phyloP scores from a whole-genome alignment of 2,888 invertebrate species.

The Drosophila niveifrons region DNA sequence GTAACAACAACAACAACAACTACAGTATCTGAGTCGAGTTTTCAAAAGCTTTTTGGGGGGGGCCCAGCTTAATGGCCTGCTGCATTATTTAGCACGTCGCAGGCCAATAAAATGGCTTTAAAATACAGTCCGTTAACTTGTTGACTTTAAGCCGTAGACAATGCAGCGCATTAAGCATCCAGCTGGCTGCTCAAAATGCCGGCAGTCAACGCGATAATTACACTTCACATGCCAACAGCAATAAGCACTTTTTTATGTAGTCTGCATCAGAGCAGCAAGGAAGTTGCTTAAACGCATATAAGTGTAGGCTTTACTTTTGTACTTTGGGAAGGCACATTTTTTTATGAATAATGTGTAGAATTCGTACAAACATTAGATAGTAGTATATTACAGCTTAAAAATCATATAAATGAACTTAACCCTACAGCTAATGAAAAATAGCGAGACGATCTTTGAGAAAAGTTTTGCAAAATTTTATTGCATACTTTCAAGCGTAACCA shows the following conservation, averaged over 20 bases:
- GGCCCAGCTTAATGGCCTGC: conserved; percentile 64
- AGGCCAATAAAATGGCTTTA: conserved; percentile 71
- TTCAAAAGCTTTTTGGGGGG: conserved; percentile 55
- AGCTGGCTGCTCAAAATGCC: neutral
- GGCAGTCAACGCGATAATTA: conserved; percentile 56
- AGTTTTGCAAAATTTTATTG: neutral
- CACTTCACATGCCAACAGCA: conserved; percentile 9
- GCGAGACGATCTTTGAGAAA: neutral
- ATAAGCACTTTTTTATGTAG: conserved; percentile 11
- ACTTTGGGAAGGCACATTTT: neutral
- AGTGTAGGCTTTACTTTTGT: neutral
- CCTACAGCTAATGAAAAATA: neutral
- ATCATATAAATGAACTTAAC: too few relatives aligned
- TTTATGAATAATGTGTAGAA: too few relatives aligned
- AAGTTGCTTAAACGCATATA: neutral
- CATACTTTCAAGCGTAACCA: neutral
- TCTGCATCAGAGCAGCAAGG: neutral
- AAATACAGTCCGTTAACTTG: conserved; percentile 65
- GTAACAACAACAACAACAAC: neutral
- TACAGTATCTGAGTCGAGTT: conserved; percentile 25
- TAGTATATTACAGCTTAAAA: too few relatives aligned
- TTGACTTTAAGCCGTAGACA: conserved; percentile 68
- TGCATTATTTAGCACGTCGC: conserved; percentile 72
- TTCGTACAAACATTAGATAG: too few relatives aligned
- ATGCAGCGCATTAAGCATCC: conserved; percentile 63